These are phyloP conservation scores for Branchinecta sandiegonensis DNA, from an alignment of 2,888 invertebrate genomes.

Conservation along the genomic window DNA sequence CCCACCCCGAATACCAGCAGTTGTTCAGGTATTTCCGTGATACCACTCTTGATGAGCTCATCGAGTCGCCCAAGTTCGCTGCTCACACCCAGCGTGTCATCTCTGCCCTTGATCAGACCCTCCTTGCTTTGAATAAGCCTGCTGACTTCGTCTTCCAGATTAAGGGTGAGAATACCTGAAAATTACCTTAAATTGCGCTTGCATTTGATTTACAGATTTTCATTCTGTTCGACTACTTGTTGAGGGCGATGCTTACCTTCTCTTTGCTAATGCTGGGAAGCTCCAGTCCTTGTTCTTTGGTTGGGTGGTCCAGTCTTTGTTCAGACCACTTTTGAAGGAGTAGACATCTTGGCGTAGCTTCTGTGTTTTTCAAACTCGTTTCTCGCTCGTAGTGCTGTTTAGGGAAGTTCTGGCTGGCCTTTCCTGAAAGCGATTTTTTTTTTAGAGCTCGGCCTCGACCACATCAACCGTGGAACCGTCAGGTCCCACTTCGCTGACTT, in stretches of 20 bases:
- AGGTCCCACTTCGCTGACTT: neutral
- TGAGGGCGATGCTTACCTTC: too few species aligned
- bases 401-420: too few species aligned
- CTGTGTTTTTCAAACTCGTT: too few species aligned
- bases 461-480: slow-evolving; percentile 7
- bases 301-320: too few species aligned
- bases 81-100: slow-evolving; percentile 14
- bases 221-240: too few species aligned
- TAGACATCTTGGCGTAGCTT: too few species aligned
- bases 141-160: neutral
- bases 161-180: neutral
- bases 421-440: neutral
- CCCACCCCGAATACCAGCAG: slow-evolving; percentile 15
- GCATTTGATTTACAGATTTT: too few species aligned
- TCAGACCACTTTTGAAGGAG: too few species aligned
- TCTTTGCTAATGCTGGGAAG: too few species aligned
- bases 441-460: neutral
- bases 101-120: slow-evolving; percentile 9
- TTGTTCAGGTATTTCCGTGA: slow-evolving; percentile 1
- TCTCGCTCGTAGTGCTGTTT: too few species aligned
- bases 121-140: neutral
- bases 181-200: too few species aligned
- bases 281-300: too few species aligned
- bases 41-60: neutral
- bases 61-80: slow-evolving; percentile 9